A percentile compares a stretch with the other conserved stretches of the same genome.
These are phyloP conservation scores for Smutsia gigantea DNA, from an alignment of 2,797 vertebrate species.

Conservation along the genomic window DNA sequence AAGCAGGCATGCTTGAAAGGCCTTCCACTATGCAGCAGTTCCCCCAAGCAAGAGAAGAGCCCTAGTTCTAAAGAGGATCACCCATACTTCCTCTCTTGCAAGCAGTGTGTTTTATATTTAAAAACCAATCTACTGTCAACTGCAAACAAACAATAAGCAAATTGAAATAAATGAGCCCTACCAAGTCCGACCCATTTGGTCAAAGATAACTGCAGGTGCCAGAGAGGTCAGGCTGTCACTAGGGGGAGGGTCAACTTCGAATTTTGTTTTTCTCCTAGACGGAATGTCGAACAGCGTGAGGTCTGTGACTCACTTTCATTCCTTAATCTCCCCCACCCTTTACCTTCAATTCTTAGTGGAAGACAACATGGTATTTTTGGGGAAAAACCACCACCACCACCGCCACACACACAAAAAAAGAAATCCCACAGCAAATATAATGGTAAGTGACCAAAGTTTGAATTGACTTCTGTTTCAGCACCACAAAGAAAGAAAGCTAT, in stretches of 20 bases:
- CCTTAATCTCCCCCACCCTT: constrained; percentile 25
- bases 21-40: neutral
- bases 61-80: constrained; percentile 8
- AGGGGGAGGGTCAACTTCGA: constrained; percentile 18
- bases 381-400: neutral
- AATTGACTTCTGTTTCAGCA: constrained; percentile 41
- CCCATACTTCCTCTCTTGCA: constrained; percentile 28
- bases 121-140: constrained; percentile 51
- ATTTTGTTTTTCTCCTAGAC: constrained; percentile 70
- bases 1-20: constrained; percentile 30
- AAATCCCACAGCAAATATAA: constrained; percentile 29
- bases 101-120: constrained; percentile 56
- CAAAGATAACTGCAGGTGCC: constrained; percentile 59
- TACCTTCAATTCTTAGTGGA: constrained; percentile 35
- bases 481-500: neutral
- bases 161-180: constrained; percentile 64
- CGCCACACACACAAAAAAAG: neutral
- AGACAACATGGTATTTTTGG: neutral
- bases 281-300: constrained; percentile 31
- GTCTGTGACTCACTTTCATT: constrained; percentile 50
- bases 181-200: constrained; percentile 48
- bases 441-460: constrained; percentile 13
- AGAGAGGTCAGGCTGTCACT: neutral
- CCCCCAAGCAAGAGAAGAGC: neutral
- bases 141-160: constrained; percentile 72